Percentiles rank a stretch among this genome's conserved stretches.
These are phyloP conservation scores for Drosophila monieri DNA, from an alignment of 2,888 invertebrate species.

Conservation along the genomic window DNA sequence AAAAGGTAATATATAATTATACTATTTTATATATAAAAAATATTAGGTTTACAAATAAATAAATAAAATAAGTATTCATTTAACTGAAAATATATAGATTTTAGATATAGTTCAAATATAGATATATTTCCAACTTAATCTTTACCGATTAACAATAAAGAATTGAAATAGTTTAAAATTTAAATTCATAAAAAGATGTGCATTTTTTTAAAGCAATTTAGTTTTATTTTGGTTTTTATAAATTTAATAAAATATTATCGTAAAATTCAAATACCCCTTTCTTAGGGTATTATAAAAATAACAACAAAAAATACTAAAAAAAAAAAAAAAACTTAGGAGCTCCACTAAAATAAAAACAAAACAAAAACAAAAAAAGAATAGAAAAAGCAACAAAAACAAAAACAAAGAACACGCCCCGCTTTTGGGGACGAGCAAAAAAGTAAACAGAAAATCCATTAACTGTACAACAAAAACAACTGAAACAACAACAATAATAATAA, in stretches of 20 bases:
- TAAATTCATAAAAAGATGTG: no score
- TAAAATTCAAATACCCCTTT: conserved; percentile 9
- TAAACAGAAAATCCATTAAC: conserved; percentile 71
- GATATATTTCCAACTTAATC: no score
- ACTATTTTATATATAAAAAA: no score
- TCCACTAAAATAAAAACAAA: conserved; percentile 21
- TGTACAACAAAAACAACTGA: conserved; percentile 18
- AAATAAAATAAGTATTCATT: no score
- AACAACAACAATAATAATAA: conserved; percentile 36
- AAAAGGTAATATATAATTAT: no score
- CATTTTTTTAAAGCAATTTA: no score
- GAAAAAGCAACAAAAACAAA: conserved; percentile 22
- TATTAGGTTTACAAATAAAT: no score
- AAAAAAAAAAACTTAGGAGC: conserved; percentile 25
- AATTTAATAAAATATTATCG: not conserved
- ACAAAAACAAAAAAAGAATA: not conserved
- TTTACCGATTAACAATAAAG: no score
- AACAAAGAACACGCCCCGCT: conserved; percentile 63
- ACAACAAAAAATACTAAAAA: conserved; percentile 1
- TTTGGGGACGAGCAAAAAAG: conserved; percentile 54
- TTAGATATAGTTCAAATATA: no score
- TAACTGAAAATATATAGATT: no score
- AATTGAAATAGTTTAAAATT: no score
- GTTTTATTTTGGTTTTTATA: no score
- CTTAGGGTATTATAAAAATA: conserved; percentile 18